phyloP scores from a whole-genome alignment of 1,140 invertebrate genomes.

The Diprion similis region DNA sequence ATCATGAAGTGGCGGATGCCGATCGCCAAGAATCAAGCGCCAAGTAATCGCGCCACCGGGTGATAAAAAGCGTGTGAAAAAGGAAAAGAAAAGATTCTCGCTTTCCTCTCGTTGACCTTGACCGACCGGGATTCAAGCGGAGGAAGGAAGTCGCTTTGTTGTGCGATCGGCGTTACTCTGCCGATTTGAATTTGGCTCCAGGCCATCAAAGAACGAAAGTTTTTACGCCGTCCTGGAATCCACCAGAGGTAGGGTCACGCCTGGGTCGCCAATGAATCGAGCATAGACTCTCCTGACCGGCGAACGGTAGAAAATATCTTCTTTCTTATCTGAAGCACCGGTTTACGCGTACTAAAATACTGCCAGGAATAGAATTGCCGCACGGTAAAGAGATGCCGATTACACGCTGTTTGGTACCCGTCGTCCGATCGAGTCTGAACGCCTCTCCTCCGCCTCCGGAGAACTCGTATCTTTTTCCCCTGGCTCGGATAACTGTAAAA shows the following conservation, averaged over 20 bases:
- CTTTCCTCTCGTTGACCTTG: conserved; percentile 5
- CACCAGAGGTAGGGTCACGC: background rate
- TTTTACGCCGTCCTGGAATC: background rate
- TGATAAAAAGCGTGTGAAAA: conserved; percentile 7
- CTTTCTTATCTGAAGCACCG: background rate
- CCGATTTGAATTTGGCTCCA: background rate
- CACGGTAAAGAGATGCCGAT: background rate
- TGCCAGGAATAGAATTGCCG: background rate
- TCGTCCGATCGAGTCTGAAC: background rate
- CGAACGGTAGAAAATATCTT: background rate
- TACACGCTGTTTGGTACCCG: background rate
- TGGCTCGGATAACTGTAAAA: background rate
- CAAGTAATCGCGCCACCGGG: background rate
- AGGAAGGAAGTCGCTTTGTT: background rate
- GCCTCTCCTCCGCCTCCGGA: background rate
- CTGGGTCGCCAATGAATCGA: background rate
- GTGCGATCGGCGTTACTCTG: background rate
- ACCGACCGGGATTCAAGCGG: background rate
- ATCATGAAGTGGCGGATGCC: background rate
- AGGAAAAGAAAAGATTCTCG: conserved; percentile 7
- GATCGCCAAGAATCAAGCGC: background rate
- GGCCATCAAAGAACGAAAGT: background rate
- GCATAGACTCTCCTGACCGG: background rate
- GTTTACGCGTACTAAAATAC: background rate
- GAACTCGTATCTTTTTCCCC: background rate